Base-by-base conservation (phyloP, 2,113 vertebrate species). In the Cryptoleucopteryx plumbea region DNA sequence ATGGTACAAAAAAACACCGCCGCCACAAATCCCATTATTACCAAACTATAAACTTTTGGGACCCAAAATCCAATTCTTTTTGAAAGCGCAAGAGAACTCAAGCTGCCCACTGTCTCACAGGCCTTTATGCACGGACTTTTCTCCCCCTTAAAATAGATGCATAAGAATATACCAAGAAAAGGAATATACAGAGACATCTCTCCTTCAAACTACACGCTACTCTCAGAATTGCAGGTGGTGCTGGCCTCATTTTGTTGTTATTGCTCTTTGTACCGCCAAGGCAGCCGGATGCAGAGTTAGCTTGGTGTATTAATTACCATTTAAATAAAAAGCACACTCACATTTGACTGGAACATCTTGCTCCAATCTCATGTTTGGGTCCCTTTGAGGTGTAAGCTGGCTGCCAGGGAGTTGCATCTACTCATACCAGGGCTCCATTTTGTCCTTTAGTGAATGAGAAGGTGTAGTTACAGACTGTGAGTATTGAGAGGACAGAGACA, bases 51-150 rank as follows among this genome's bases (percentile, higher is more conserved):
- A 43, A 26, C 8, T 67, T 52, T 42, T 18, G 14, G 26, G 16
- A 36, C 40, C 17, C 52, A 56, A 86, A 93, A 68, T 59, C 14
- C 43, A 71, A 58, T 43, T 27, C 9, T 8, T 93, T 82, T 56
- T 13, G 2, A 62, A 82, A 52, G 5, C 8, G 2, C 34, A 90
- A 61, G 53, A 61, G 27, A 42, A 43, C 13, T 47, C 0, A 0
- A 82, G 32, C 42, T 94, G 25, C 40, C 22, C 27, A 23, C 31
- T 43, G 5, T 18, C 18, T 67, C 56, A 56, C 18, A 74, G 18
- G 26, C 9, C 25, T 55, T 89, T 66, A 52, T 1, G 2, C 3
- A 27, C 38, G 13, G 1, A 52, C 26, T 74, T 68, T 80, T 62
- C 13, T 74, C 83, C 19, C 10, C 31, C 22, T 71, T 34, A 12